Base-by-base conservation (phyloP, 2,888 invertebrate genomes). In the Chesias legatella region DNA sequence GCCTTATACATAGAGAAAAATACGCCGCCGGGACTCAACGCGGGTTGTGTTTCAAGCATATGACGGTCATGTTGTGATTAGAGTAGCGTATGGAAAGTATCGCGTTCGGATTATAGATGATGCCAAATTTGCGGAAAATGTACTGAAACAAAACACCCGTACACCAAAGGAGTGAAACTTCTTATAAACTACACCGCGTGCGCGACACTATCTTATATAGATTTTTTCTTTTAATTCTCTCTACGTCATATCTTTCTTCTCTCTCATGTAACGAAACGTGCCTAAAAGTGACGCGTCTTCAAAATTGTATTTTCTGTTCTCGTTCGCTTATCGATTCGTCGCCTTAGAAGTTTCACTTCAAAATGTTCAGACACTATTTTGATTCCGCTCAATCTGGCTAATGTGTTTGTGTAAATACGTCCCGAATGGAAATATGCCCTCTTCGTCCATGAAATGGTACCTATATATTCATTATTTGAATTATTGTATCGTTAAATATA, bases 1-100 rank as follows among this genome's bases (percentile, higher is more conserved):
- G 83, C 82, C 82, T 81, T 80, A 78, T 55, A 61, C 48, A 57
- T 58, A 52, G 67, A 58, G 52, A 63, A 61, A 52, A 66, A 58
- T 48, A 58, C 60, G 62, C 62, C 55, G 51, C 58, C 62, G 63
- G 62, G 62, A 58, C 50, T 53, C 44, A 49, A 56, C 42, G 40
- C 48, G 51, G 74, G 77, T 81, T 82, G 80, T 79, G 73, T 77
- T 67, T 67, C 60, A 64, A 63, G 63, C 63, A 68, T 69, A 63
- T 67, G 64, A 59, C 50, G 45, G 60, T 35, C 51, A 60, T 53
- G 73, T 75, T 73, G 76, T 75, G 71, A 71, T 45, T 45, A 52
- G 49, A 47, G 49, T 56, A 53, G 54, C 51, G 43, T 37, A 55
- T 42, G 48, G 51, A 10, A 32, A 24, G 33, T 39, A 35, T 25